These are phyloP conservation scores for Mus spicilegus DNA, from an alignment of 2,113 vertebrate genomes.

Conservation along the genomic window DNA sequence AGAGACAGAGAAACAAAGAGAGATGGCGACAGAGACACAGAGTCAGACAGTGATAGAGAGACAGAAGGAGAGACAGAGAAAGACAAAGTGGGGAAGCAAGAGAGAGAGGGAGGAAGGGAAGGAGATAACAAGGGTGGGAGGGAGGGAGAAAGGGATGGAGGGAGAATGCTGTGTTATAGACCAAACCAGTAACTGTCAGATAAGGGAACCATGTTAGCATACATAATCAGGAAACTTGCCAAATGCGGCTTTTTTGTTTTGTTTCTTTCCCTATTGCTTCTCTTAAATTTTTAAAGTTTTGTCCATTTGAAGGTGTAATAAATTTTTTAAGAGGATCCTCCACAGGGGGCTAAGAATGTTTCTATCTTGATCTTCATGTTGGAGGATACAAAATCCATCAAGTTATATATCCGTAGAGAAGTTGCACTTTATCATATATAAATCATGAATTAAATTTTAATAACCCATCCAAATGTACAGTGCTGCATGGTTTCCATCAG, in stretches of 20 bases:
- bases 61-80: not conserved
- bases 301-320: not conserved
- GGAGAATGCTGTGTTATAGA: not conserved
- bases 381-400: not conserved
- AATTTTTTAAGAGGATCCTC: slow-evolving; percentile 19
- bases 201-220: not conserved
- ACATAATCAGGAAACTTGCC: not conserved
- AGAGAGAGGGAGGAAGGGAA: not conserved
- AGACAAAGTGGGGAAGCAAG: not conserved
- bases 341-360: not conserved
- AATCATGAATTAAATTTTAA: not conserved
- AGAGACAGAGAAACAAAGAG: not conserved
- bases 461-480: not conserved
- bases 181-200: not conserved
- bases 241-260: not conserved
- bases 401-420: not conserved
- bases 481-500: not conserved
- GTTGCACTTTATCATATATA: not conserved
- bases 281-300: slow-evolving; percentile 20
- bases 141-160: not conserved
- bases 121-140: not conserved
- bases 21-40: not conserved
- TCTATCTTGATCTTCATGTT: not conserved
- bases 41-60: too few relatives aligned
- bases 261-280: not conserved